These are phyloP conservation scores for Pseudomyrmex dendroicus DNA, from an alignment of 1,140 invertebrate genomes.

Conservation along the genomic window DNA sequence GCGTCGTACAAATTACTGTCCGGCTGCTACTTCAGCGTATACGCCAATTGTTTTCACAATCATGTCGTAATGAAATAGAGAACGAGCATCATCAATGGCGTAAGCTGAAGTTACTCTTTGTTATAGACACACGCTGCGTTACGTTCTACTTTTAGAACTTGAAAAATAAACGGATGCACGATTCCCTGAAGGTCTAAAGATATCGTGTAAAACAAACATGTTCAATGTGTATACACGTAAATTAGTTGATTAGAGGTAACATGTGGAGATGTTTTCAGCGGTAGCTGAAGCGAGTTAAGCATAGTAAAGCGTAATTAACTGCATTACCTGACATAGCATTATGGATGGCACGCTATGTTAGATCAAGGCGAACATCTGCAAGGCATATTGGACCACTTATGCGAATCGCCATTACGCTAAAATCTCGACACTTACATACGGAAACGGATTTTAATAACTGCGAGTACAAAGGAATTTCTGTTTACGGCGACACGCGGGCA, in stretches of 20 bases:
- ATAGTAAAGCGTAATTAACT: slow-evolving; percentile 4
- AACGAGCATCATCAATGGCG: neutral
- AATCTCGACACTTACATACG: neutral
- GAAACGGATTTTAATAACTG: neutral
- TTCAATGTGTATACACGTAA: neutral
- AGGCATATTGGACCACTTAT: slow-evolving; percentile 3
- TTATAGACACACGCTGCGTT: neutral
- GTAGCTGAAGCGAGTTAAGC: no score
- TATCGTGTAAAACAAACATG: slow-evolving; percentile 29
- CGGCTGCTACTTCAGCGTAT: neutral
- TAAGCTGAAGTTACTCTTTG: slow-evolving; percentile 16
- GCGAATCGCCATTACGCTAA: neutral
- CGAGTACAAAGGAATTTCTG: slow-evolving; percentile 18
- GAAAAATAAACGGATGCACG: slow-evolving; percentile 46
- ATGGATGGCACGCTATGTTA: neutral
- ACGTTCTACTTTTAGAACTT: slow-evolving; percentile 37
- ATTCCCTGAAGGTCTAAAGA: slow-evolving; percentile 45
- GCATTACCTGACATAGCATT: neutral
- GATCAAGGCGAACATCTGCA: neutral
- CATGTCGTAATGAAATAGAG: slow-evolving; percentile 24
- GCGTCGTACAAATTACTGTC: slow-evolving; percentile 36
- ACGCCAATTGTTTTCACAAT: slow-evolving; percentile 30
- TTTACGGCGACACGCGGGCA: slow-evolving; percentile 10
- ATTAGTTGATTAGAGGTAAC: slow-evolving; percentile 21
- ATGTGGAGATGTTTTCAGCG: slow-evolving; percentile 4